Percentiles rank a stretch among this genome's conserved stretches.
Conservation (phyloP, 1,140 invertebrate species). For the Neomicropteryx cornuta region DNA sequence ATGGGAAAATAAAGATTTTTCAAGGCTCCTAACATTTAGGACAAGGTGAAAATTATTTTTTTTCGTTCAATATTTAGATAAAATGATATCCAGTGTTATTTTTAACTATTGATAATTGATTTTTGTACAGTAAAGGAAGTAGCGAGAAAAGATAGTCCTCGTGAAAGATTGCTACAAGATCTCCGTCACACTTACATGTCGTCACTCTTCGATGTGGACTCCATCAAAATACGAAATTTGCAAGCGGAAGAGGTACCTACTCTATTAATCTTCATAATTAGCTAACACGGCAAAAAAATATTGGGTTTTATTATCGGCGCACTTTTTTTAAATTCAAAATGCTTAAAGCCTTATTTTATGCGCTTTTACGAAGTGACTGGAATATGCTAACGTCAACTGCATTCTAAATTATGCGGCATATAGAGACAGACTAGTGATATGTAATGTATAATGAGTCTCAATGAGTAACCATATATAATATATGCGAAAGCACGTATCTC, state of each 20-base stretch:
- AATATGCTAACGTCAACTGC: not conserved
- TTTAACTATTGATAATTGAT: not conserved
- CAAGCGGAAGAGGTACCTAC: conserved; percentile 26
- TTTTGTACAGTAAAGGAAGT: conserved; percentile 7
- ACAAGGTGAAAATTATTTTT: not conserved
- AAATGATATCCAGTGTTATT: not conserved
- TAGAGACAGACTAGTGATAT: too few relatives aligned
- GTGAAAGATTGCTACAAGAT: conserved; percentile 17
- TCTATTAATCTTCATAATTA: not conserved
- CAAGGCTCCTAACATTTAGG: conserved; percentile 8
- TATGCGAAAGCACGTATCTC: too few relatives aligned
- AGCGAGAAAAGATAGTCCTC: conserved; percentile 14
- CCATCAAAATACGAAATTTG: conserved; percentile 26
- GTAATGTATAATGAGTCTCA: too few relatives aligned
- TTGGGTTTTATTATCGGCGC: not conserved
- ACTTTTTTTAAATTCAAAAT: not conserved
- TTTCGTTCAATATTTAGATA: not conserved
- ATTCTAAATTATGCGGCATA: not conserved
- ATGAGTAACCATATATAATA: too few relatives aligned
- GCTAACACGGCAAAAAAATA: not conserved
- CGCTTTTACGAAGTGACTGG: not conserved
- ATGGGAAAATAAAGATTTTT: not conserved
- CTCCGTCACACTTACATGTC: conserved; percentile 24
- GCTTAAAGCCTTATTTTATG: not conserved
- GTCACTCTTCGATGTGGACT: conserved; percentile 32